A percentile compares a stretch with the other conserved stretches of the same genome.
These are phyloP conservation scores for Siniperca scherzeri DNA, from an alignment of 2,797 vertebrate genomes.

Conservation along the genomic window DNA sequence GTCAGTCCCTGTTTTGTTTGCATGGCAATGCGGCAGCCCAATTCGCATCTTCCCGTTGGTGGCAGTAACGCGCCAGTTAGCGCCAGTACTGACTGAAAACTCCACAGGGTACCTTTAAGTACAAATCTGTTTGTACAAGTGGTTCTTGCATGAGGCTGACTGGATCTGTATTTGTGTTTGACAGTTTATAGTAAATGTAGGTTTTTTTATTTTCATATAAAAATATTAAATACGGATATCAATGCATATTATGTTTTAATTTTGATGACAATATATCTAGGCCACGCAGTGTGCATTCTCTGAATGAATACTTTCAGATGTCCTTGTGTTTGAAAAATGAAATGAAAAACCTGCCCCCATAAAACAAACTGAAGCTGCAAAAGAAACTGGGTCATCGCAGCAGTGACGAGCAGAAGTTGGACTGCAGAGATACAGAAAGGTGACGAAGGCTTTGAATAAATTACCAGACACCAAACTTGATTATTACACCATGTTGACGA, in stretches of 20 bases:
- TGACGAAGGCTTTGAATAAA: constrained; percentile 10
- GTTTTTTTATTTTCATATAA: not conserved
- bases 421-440: constrained; percentile 6
- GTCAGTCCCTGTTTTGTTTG: too few relatives aligned
- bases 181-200: not conserved
- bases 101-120: too few relatives aligned
- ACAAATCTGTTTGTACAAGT: too few relatives aligned
- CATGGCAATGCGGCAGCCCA: too few relatives aligned
- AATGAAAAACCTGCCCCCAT: not conserved
- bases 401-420: not conserved
- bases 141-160: not conserved
- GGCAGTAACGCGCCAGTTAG: too few relatives aligned
- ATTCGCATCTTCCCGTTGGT: too few relatives aligned
- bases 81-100: too few relatives aligned
- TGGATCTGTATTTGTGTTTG: not conserved
- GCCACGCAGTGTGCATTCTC: not conserved
- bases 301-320: not conserved
- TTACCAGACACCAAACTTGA: constrained; percentile 10
- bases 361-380: constrained; percentile 4
- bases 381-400: constrained; percentile 34
- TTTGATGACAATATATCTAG: not conserved
- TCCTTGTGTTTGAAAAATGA: not conserved
- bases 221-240: not conserved
- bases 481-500: constrained; percentile 10
- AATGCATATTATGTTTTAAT: not conserved